phyloP scores from a whole-genome alignment of 2,797 vertebrate species.

The Thalassophryne amazonica region DNA sequence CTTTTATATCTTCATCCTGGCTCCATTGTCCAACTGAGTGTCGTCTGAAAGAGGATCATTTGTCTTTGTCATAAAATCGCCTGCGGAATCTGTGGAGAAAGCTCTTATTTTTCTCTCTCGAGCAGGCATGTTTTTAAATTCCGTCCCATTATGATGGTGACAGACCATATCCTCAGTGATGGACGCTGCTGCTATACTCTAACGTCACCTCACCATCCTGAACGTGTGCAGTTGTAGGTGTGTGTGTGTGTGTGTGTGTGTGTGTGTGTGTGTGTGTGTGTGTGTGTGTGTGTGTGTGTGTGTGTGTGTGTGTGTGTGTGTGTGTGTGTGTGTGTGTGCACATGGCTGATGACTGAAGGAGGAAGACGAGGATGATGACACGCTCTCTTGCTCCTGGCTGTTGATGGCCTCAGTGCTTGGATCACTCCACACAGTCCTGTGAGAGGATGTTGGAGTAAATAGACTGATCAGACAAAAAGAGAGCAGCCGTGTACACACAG shows the following conservation, averaged over 20 bases:
- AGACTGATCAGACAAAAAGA: constrained; percentile 77
- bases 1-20: constrained; percentile 39
- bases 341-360: constrained; percentile 63
- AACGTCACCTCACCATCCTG: constrained; percentile 38
- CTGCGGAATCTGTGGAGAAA: constrained; percentile 29
- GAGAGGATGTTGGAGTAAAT: constrained; percentile 63
- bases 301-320: not conserved
- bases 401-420: constrained; percentile 38
- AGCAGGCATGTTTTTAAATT: constrained; percentile 46
- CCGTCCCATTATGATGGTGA: constrained; percentile 65
- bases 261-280: too few relatives aligned
- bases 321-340: constrained; percentile 11
- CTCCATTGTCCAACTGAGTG: constrained; percentile 40
- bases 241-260: not conserved
- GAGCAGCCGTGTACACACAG: constrained; percentile 53
- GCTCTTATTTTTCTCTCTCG: constrained; percentile 27
- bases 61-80: constrained; percentile 44
- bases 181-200: constrained; percentile 40
- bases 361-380: constrained; percentile 25
- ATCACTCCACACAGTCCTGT: constrained; percentile 70
- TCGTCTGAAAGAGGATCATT: constrained; percentile 27
- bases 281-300: too few relatives aligned
- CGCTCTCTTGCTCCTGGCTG: constrained; percentile 32
- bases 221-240: constrained; percentile 8
- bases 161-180: constrained; percentile 65